Evolutionary conservation across 2,113 vertebrate genomes (phyloP).

Genomic region (Heteronetta atricapilla): DNA sequence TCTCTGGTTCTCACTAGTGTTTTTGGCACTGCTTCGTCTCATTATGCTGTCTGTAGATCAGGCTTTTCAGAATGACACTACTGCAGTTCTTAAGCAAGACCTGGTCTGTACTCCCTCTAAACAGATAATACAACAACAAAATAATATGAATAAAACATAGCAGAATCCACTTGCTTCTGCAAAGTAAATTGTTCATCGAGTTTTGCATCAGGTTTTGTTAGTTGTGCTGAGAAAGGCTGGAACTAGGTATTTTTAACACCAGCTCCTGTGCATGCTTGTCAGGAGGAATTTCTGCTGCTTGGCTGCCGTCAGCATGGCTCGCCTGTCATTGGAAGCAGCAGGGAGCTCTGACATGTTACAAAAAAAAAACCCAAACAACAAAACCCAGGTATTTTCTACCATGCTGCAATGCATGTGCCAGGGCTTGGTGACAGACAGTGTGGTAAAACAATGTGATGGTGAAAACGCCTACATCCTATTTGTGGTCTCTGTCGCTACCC

Average conservation of each 20-base stretch:
- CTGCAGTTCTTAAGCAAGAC: background rate
- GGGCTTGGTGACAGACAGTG: background rate
- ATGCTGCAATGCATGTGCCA: background rate
- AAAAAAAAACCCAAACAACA: background rate
- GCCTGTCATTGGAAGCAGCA: background rate
- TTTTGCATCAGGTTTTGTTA: background rate
- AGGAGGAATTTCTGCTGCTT: accelerated
- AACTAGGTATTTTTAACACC: background rate
- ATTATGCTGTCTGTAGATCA: background rate
- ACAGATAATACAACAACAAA: background rate
- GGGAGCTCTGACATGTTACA: background rate
- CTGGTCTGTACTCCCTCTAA: background rate
- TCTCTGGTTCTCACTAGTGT: background rate
- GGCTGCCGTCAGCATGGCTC: background rate
- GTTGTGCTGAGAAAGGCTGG: background rate
- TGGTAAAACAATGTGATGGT: background rate
- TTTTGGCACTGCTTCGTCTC: accelerated
- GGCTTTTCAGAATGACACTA: background rate
- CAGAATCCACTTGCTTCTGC: background rate
- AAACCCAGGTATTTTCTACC: background rate
- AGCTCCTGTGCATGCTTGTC: accelerated
- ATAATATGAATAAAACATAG: background rate
- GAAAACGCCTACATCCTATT: background rate
- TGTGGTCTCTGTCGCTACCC: background rate
- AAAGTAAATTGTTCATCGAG: background rate